Evolutionary conservation across 2,888 invertebrate genomes (phyloP), one percentile per base, ranked within the genome.

Genomic region (Napeogenes sylphis): DNA sequence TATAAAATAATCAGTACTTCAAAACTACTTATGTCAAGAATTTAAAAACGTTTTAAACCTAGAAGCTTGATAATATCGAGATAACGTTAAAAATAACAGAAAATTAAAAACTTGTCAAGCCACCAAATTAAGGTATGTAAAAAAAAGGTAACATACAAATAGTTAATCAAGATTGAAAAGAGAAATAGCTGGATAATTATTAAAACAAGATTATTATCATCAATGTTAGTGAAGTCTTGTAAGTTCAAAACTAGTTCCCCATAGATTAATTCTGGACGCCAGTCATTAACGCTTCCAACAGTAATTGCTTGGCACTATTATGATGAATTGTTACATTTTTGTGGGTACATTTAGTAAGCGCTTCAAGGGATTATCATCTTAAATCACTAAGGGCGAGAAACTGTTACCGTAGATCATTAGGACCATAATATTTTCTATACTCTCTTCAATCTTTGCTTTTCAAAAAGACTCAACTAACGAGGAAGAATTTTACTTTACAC

Each of bases 151-250:
- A 81, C 83, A 75, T 83, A 89, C 85, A 87, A 89, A 89, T 83
- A 85, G 80, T 72, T 78, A 79, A 88, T 89, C 87, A 86, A 87
- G 88, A 87, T 89, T 84, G 81, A 77, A 81, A 85, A 84, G 83
- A 84, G 78, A 81, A 85, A 88, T 85, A 84, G 84, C 77, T 81
- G 77, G 80, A 87, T 89, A 86, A 90, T 88, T 89, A 90, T 88
- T 83, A 85, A 81, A 86, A 88, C 85, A 85, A 89, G 90, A 90
- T 90, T 85, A 86, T 84, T 88, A 90, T 90, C 90, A 76, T 81
- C 87, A 87, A 85, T 78, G 79, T 82, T 84, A 80, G 30, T 51
- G 84, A 85, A 84, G 85, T 85, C 85, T 84, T 82, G 83, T 79
- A 76, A 74, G 75, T 76, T 80, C 80, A 82, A 85, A 89, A 89